Percentiles rank a stretch among this genome's conserved stretches.
phyloP scores from a whole-genome alignment of 2,797 vertebrate genomes.

The Acipenser transmontanus region DNA sequence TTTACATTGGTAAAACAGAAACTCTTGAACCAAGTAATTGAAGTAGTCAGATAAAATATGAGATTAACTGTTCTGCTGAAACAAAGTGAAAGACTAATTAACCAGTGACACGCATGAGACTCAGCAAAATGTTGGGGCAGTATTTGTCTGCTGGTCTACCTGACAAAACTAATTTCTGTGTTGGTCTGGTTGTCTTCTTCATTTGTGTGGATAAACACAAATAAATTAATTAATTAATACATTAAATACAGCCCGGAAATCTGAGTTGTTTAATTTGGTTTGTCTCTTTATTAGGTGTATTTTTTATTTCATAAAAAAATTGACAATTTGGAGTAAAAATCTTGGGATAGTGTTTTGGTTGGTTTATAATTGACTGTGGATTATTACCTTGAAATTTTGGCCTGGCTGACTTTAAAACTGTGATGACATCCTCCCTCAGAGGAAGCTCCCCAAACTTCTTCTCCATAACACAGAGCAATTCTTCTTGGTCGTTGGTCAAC shows the following conservation, averaged over 20 bases:
- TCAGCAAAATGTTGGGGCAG: not conserved
- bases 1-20: constrained; percentile 1
- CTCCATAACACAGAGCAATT: constrained; percentile 62
- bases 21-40: constrained; percentile 5
- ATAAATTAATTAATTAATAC: not conserved
- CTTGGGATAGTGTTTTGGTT: too few relatives aligned
- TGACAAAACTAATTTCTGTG: not conserved
- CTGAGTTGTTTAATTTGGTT: too few relatives aligned
- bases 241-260: too few relatives aligned
- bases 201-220: not conserved
- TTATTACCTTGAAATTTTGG: constrained; percentile 48
- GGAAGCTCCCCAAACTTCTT: constrained; percentile 59
- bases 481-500: constrained; percentile 62
- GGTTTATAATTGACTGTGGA: too few relatives aligned
- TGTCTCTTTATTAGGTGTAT: too few relatives aligned
- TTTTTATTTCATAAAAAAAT: too few relatives aligned
- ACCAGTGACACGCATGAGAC: not conserved
- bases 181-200: too few relatives aligned
- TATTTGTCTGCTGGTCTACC: not conserved
- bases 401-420: constrained; percentile 44
- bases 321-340: too few relatives aligned
- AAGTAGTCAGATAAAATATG: not conserved
- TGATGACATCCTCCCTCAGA: constrained; percentile 51
- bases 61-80: constrained; percentile 9
- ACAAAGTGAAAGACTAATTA: constrained; percentile 9